Evolutionary conservation across 2,797 vertebrate species (phyloP).

Genomic region (Chaetophractus vellerosus): DNA sequence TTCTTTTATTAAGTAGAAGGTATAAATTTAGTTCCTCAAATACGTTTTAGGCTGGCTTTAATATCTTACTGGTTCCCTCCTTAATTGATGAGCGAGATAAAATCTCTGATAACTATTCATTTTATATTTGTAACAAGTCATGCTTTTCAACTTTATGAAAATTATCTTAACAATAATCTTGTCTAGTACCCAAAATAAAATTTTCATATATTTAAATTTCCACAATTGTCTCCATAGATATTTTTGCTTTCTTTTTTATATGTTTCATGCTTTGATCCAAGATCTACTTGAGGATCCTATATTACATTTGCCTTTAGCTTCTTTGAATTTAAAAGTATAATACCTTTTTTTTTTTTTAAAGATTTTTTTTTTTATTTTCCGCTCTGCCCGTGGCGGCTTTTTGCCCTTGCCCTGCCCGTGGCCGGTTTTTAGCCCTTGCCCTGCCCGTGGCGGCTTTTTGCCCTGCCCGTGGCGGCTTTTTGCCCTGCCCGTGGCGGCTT

Average conservation of each 20-base stretch:
- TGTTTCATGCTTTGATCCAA: not conserved
- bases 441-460: too few relatives aligned
- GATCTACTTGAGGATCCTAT: not conserved
- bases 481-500: too few relatives aligned
- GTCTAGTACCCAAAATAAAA: not conserved
- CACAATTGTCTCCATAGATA: not conserved
- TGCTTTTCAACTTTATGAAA: slow-evolving; percentile 17
- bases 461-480: too few relatives aligned
- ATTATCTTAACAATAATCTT: not conserved
- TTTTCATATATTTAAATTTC: not conserved
- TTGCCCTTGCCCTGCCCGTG: too few relatives aligned
- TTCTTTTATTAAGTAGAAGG: not conserved
- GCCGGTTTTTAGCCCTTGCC: too few relatives aligned
- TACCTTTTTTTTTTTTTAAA: not conserved
- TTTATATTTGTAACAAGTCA: not conserved
- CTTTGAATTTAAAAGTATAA: not conserved
- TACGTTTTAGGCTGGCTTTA: not conserved
- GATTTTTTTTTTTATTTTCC: too few relatives aligned
- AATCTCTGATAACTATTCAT: not conserved
- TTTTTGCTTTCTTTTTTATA: not conserved
- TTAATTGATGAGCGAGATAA: not conserved
- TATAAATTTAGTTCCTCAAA: not conserved
- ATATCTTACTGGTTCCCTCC: not conserved
- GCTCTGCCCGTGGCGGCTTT: too few relatives aligned
- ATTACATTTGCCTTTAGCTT: not conserved